phyloP scores from a whole-genome alignment of 2,113 vertebrate genomes.

The Corydoras sp. region DNA sequence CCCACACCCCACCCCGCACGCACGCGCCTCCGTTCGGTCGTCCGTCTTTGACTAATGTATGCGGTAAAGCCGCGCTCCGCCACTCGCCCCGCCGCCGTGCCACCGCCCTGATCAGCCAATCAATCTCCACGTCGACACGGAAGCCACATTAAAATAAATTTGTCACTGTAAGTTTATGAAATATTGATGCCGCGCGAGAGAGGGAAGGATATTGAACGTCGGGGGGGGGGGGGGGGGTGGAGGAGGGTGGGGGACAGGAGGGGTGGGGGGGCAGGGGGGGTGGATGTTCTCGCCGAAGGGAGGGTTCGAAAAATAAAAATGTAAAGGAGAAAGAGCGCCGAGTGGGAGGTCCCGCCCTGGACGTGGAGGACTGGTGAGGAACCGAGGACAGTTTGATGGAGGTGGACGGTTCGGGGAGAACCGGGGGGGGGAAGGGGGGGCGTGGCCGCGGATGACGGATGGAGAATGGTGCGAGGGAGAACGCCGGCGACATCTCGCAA shows the following conservation, averaged over 20 bases:
- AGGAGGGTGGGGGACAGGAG: constrained; percentile 36
- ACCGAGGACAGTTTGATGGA: not conserved
- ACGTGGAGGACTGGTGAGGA: not conserved
- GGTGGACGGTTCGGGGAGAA: no score
- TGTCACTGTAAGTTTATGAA: constrained; percentile 75
- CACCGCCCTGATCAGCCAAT: constrained; percentile 85
- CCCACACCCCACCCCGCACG: constrained; percentile 41
- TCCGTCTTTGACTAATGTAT: constrained; percentile 94
- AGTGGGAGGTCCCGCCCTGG: no score
- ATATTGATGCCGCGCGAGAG: constrained; percentile 82
- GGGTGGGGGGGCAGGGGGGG: not conserved
- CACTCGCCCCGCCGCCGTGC: constrained; percentile 85
- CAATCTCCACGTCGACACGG: constrained; percentile 79
- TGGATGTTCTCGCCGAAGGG: not conserved
- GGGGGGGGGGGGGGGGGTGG: constrained; percentile 61
- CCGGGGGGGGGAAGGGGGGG: not conserved
- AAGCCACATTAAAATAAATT: constrained; percentile 73
- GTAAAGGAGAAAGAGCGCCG: no score
- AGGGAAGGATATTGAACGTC: constrained; percentile 62
- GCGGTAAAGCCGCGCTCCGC: constrained; percentile 92
- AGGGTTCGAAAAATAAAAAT: no score
- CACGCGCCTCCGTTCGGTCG: constrained; percentile 41
- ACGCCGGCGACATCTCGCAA: constrained; percentile 1
- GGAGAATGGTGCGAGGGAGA: constrained; percentile 12
- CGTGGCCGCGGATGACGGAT: not conserved